These are phyloP conservation scores for Scomber japonicus DNA, from an alignment of 2,113 vertebrate genomes.

Conservation along the genomic window DNA sequence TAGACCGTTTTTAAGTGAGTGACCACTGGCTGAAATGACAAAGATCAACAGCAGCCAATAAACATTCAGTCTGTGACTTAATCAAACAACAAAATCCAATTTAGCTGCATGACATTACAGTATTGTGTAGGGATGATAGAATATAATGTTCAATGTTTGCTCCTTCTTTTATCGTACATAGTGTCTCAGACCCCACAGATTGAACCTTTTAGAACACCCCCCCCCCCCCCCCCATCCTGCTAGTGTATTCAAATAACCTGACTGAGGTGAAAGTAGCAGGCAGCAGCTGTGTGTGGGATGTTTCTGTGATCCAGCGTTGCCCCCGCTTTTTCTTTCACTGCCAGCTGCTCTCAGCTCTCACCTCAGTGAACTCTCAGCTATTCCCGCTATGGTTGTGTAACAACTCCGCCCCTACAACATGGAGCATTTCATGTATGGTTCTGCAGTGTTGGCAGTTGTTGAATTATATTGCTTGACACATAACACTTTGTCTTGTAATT, in stretches of 20 bases:
- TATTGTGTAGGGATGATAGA: too few species aligned
- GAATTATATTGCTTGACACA: neutral
- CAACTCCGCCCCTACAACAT: slow-evolving; percentile 29
- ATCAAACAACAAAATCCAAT: too few species aligned
- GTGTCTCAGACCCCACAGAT: neutral
- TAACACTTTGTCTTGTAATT: slow-evolving; percentile 10
- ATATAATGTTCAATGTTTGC: neutral
- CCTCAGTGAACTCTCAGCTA: slow-evolving; percentile 54
- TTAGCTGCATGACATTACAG: too few species aligned
- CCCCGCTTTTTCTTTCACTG: slow-evolving; percentile 27
- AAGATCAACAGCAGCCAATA: too few species aligned
- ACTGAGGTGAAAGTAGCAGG: slow-evolving; percentile 44
- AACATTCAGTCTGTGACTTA: too few species aligned
- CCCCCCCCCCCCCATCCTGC: neutral
- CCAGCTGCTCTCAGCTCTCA: slow-evolving; percentile 60
- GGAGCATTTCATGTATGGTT: slow-evolving; percentile 40
- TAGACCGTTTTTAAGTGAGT: too few species aligned
- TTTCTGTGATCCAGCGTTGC: slow-evolving; percentile 55
- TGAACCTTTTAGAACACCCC: neutral
- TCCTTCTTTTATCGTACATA: too few species aligned
- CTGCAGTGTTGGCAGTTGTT: slow-evolving; percentile 20
- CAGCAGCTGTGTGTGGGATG: slow-evolving; percentile 72
- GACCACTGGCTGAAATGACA: too few species aligned
- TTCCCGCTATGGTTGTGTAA: slow-evolving; percentile 44
- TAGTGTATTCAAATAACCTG: slow-evolving; percentile 47